Evolutionary conservation across 92 coral and sea anemone species (phyloP), one percentile per base, ranked within the genome.

Genomic region (Pocillopora meandrina): DNA sequence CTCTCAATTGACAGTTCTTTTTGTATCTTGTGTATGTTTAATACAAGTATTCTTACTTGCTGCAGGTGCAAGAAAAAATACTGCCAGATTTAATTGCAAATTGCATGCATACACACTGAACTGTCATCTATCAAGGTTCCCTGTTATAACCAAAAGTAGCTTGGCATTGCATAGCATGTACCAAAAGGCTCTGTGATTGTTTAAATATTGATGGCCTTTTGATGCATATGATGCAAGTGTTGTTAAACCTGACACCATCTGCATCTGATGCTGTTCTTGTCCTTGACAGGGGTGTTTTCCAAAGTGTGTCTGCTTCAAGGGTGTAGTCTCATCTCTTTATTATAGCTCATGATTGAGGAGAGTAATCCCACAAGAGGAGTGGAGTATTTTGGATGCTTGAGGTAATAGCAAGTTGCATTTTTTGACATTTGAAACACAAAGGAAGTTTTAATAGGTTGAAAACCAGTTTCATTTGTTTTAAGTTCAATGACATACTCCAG

Each of bases 261-360:
- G 60, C 62, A 79, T 84, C 89, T 91, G 91, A 91, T 82, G 84
- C 85, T 88, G 87, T 76, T 82, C 89, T 91, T 89, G 57, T 78
- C 83, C 89, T 86, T 61, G 33, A 70, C 69, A 78, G 84, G 85
- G 86, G 72, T 67, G 52, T 31, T 26, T 61, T 59, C 17, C 71
- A 56, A 73, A 21, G 23, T 72, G 34, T 74, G 80, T 64, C 92
- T 77, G 90, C 88, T 91, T 59, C 88, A 56, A 77, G 82, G 90
- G 62, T 91, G 86, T 91, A 89, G 94, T 89, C 83, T 82, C 77
- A 84, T 75, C 87, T 83, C 77, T 71, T 87, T 82, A 58, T 65
- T 87, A 75, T 82, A 82, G 90, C 90, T 67, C 19, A 58, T 69
- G 70, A 66, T 6, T 82, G 83, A 49, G 70, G 87, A 18, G 61